Conservation (phyloP, 2,797 vertebrate genomes). For the Cuculus canorus region DNA sequence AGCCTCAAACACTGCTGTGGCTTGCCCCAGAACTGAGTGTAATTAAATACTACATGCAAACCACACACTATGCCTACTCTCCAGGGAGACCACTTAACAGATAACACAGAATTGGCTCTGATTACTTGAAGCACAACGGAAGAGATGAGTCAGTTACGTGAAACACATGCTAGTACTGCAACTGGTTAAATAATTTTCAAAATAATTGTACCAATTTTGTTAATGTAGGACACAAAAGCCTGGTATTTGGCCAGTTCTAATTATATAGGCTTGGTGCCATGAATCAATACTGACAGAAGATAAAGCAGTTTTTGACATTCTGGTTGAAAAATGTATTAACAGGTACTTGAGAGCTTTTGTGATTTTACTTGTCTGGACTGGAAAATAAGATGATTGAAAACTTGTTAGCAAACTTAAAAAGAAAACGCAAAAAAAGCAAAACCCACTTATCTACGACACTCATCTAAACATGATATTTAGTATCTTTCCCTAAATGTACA, state of each 20-base stretch:
- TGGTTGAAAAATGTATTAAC: not conserved
- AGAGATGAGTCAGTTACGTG: not conserved
- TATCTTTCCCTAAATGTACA: not conserved
- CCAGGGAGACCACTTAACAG: not conserved
- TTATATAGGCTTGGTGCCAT: not conserved
- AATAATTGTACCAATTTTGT: not conserved
- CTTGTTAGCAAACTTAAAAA: not conserved
- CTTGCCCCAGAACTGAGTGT: not conserved
- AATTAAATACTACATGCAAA: not conserved
- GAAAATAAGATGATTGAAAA: slow-evolving; percentile 1
- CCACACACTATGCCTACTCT: not conserved
- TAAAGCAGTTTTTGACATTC: not conserved
- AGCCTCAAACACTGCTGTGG: not conserved
- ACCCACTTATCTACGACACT: not conserved
- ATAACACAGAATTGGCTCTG: not conserved
- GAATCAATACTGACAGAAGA: not conserved
- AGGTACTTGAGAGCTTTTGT: not conserved
- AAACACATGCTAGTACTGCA: not conserved
- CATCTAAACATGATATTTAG: not conserved
- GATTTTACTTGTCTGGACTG: not conserved
- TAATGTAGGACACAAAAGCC: not conserved
- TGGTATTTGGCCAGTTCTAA: not conserved
- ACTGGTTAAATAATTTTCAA: not conserved
- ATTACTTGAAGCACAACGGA: not conserved
- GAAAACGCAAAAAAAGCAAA: not conserved